These are phyloP conservation scores for Notocelia uddmanniana DNA, from an alignment of 2,888 invertebrate species.

Conservation along the genomic window DNA sequence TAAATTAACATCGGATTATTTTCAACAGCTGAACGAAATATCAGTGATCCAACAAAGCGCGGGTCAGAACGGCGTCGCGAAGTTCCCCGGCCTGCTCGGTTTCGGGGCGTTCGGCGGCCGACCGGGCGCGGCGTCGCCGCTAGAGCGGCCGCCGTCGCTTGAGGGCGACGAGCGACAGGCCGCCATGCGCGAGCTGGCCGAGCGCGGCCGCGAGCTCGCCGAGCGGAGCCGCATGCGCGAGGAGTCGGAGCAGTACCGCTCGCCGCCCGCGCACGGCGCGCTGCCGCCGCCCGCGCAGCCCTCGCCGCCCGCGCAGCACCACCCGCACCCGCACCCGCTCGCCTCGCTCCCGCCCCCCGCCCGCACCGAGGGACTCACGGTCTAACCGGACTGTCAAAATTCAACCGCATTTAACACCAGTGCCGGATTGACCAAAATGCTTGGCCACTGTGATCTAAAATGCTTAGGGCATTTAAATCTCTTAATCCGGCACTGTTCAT, in stretches of 20 bases:
- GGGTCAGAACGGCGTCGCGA: conserved; percentile 89
- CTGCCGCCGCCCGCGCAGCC: conserved; percentile 76
- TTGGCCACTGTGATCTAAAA: no score
- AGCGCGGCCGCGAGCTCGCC: conserved; percentile 83
- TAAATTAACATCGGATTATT: conserved; percentile 8
- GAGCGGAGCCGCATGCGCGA: conserved; percentile 83
- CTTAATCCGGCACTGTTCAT: no score
- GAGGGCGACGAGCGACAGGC: conserved; percentile 80
- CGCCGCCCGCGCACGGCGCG: conserved; percentile 70
- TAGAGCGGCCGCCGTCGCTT: conserved; percentile 78
- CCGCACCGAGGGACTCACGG: conserved; percentile 90
- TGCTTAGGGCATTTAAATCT: no score
- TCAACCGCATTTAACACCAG: conserved; percentile 42
- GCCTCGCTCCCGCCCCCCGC: conserved; percentile 87
- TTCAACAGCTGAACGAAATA: conserved; percentile 91
- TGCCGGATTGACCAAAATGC: no score
- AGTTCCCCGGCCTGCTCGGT: conserved; percentile 92
- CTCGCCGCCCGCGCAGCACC: conserved; percentile 61
- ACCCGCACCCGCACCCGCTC: conserved; percentile 77
- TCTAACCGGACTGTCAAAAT: conserved; percentile 74
- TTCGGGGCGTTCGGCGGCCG: conserved; percentile 89
- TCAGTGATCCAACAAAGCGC: conserved; percentile 91
- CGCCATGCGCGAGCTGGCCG: conserved; percentile 83
- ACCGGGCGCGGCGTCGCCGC: conserved; percentile 84
- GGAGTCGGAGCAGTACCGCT: conserved; percentile 78